Conservation (phyloP, 2,797 vertebrate genomes). For the Vireo griseus region DNA sequence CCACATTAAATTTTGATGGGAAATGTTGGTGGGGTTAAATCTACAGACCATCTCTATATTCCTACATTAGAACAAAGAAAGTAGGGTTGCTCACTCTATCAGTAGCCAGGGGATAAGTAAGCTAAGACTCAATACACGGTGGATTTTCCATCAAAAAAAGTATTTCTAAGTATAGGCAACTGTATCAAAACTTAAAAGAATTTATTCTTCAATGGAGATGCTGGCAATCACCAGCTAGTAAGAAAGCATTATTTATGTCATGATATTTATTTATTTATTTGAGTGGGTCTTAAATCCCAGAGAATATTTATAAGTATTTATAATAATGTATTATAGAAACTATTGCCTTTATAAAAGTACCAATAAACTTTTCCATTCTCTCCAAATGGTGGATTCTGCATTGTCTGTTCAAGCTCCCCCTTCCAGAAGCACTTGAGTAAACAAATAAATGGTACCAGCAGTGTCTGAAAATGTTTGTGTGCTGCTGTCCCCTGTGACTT, state of each 20-base stretch:
- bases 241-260: slow-evolving; percentile 45
- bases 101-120: not conserved
- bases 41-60: not conserved
- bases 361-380: slow-evolving; percentile 69
- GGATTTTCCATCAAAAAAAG: not conserved
- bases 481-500: not conserved
- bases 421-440: not conserved
- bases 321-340: slow-evolving; percentile 45
- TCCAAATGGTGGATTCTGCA: not conserved
- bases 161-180: not conserved
- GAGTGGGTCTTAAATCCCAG: slow-evolving; percentile 64
- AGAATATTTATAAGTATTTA: slow-evolving; percentile 86
- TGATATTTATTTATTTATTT: slow-evolving; percentile 92
- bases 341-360: slow-evolving; percentile 33
- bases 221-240: not conserved
- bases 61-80: not conserved
- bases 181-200: not conserved
- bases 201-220: not conserved
- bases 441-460: not conserved
- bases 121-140: not conserved
- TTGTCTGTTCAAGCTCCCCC: not conserved
- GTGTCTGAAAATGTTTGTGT: not conserved
- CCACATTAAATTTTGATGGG: not conserved
- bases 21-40: not conserved
- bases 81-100: not conserved